phyloP scores from a whole-genome alignment of 2,888 invertebrate genomes.

The Caenorhabditis sinica region DNA sequence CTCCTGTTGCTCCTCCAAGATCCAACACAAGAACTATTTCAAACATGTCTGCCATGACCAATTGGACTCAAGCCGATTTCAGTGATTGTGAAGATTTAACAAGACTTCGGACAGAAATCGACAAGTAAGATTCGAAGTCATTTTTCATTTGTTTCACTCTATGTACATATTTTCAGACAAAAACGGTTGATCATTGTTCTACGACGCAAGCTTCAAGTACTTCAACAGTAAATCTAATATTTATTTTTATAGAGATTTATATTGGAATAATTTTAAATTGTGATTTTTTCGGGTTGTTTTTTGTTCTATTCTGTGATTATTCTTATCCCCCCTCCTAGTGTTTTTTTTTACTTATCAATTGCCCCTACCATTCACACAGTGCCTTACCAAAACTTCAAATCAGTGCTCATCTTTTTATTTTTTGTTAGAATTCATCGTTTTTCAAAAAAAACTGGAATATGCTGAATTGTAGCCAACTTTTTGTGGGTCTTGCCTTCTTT shows the following conservation, averaged over 20 bases:
- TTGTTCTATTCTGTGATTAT: conserved; percentile 22
- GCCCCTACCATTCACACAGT: conserved; percentile 21
- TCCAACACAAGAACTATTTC: conserved; percentile 66
- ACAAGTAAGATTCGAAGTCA: conserved; percentile 55
- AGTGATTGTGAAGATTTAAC: conserved; percentile 71
- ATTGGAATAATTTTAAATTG: neutral
- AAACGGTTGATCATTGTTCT: conserved; percentile 79
- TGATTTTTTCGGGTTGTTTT: conserved; percentile 40
- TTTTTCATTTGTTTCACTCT: neutral
- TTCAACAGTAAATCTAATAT: conserved; percentile 48
- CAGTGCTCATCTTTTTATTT: conserved; percentile 22
- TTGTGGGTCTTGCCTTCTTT: conserved; percentile 43
- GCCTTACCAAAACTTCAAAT: conserved; percentile 42
- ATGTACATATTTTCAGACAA: conserved; percentile 76
- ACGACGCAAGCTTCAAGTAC: conserved; percentile 79
- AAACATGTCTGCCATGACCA: conserved; percentile 72
- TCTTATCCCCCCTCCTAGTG: conserved; percentile 22
- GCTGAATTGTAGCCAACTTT: conserved; percentile 32
- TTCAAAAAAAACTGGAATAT: conserved; percentile 1
- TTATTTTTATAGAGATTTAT: neutral
- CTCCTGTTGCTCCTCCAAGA: conserved; percentile 63
- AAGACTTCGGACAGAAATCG: conserved; percentile 65
- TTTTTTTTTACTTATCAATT: conserved; percentile 22
- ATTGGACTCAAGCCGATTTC: conserved; percentile 70
- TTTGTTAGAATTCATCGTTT: neutral